Evolutionary conservation across 2,113 vertebrate genomes (phyloP), one percentile per base, ranked within the genome.

Genomic region (Origma solitaria): DNA sequence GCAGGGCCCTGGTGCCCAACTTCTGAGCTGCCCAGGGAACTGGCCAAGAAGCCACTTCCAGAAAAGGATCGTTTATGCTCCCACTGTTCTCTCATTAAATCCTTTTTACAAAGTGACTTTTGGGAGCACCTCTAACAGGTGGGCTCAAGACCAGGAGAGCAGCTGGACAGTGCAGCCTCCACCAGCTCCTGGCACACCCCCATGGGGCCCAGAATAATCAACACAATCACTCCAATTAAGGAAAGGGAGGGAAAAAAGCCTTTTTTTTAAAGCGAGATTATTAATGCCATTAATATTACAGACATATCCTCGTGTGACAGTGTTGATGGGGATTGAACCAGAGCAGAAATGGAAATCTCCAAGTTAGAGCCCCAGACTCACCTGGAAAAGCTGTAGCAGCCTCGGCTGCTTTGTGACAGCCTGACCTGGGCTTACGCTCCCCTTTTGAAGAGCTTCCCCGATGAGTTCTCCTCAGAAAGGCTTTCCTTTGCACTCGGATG

Each of bases 191-290:
- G 42, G 10, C 7, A 12, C 3, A 1, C 3, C 23, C 66, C n/a
- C 38, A 10, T 28, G 25, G 14, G 27, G 10, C 11, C 57, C 44
- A 13, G 7, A 6, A 20, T 0, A 8, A 31, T 13, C 75, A 70
- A 13, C 70, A 33, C 8, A 28, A 20, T 14, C 50, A 1, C 40
- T 9, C 9, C 8, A 15, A 4, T 3, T 11, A 27, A 1, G 4
- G 8, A 4, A 47, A 7, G 6, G 4, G 3, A 31, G 31, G 2
- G 15, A 11, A 3, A 2, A 42, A 6, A 8, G 30, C 58, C 10
- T 1, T 21, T 15, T 38, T 40, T 62, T 66, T 25, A 33, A 81
- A 31, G 25, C 31, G 15, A 53, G 3, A 23, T 17, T 31, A 27
- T 51, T 25, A 57, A 10, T 7, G 4, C 12, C 31, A 30, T 10